Base-by-base conservation (phyloP, 2,797 vertebrate species). In the Chiropotes sagulatus region DNA sequence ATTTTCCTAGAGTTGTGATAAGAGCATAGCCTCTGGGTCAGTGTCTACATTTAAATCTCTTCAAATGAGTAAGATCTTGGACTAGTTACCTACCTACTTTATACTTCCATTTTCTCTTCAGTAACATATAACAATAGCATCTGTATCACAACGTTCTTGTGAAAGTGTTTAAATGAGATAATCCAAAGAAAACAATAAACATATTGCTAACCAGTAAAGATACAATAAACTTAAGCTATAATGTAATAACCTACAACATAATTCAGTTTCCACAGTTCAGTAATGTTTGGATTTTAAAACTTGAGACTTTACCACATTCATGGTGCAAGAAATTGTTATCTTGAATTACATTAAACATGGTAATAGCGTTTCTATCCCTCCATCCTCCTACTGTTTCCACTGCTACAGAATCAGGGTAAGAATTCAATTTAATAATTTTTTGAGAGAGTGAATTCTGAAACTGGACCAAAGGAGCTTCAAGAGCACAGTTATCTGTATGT, bases 161-260 rank as follows among this genome's bases (percentile, higher is more conserved):
- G 46, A 81, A 58, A 44, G 19, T 58, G 44, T 57, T 94, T 91
- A 93, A 57, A 52, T 75, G 39, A 91, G 22, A 54, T 41, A 79
- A 90, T 12, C 7, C 33, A 93, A 52, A 93, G 76, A 94, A 96
- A 94, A 20, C 58, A 96, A 88, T 72, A 72, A 88, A 72, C 15
- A 82, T 48, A 93, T 7, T 83, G 44, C 72, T 44, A 94, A 58
- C 17, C n/a, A 95, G 26, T 19, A 83, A 33, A 81, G 9, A 52
- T 64, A 83, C 26, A 93, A 76, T 46, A 83, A 88, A 88, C 30
- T 67, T 79, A 80, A 85, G 36, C 46, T 90, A 22, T 33, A 48
- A 72, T 44, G 50, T 2, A 64, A 83, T 6, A 91, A 41, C 20
- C 41, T 57, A 78, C 28, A 75, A 70, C 4, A 48, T 54, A 94